phyloP scores from a whole-genome alignment of 1,140 invertebrate species.

The Penaeus japonicus region DNA sequence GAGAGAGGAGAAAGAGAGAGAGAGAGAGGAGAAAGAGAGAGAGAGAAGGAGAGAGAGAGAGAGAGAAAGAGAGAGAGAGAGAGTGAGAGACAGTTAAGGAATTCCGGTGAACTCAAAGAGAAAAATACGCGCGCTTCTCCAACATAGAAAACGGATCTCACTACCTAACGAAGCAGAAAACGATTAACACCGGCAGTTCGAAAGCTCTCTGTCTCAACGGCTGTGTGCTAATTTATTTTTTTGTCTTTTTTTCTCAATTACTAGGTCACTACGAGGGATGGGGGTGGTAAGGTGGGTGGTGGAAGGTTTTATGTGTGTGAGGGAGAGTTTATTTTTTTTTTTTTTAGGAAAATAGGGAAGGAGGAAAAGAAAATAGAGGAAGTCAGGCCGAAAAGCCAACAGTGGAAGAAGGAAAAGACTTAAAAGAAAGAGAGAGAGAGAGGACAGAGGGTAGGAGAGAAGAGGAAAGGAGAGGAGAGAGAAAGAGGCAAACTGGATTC shows the following conservation, averaged over 20 bases:
- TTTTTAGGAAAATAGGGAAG: not conserved
- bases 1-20: not conserved
- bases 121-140: too few species aligned
- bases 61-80: not conserved
- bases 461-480: not conserved
- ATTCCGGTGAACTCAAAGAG: too few species aligned
- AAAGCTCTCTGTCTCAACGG: too few species aligned
- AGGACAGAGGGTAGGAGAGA: not conserved
- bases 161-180: too few species aligned
- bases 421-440: not conserved
- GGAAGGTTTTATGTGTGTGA: not conserved
- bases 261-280: too few species aligned
- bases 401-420: too few species aligned
- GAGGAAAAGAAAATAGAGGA: not conserved
- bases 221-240: too few species aligned
- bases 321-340: slow-evolving; percentile 6
- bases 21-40: not conserved
- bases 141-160: too few species aligned
- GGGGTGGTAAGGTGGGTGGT: not conserved
- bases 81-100: too few species aligned
- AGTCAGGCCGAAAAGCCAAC: not conserved
- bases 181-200: too few species aligned
- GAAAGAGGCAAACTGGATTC: not conserved
- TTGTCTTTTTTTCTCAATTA: too few species aligned
- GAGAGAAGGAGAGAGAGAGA: not conserved